These are phyloP conservation scores for Ladona fulva DNA, from an alignment of 1,140 invertebrate species.

Conservation along the genomic window DNA sequence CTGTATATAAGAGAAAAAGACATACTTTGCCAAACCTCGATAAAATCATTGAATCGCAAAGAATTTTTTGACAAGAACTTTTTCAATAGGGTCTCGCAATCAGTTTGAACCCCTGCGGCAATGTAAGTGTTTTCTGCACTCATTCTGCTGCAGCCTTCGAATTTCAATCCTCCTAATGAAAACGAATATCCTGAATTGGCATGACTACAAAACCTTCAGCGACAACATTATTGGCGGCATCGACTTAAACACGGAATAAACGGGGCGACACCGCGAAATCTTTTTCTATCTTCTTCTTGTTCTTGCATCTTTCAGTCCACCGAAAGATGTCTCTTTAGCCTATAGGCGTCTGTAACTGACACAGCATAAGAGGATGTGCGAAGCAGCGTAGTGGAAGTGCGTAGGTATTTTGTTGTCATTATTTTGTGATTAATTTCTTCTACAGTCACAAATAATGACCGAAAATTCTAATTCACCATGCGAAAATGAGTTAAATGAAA, in stretches of 20 bases:
- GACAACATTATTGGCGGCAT: too few relatives aligned
- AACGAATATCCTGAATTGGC: too few relatives aligned
- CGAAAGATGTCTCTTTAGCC: background rate
- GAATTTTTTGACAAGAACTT: background rate
- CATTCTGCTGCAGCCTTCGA: background rate
- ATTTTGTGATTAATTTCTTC: background rate
- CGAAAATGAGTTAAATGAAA: slow-evolving; percentile 36
- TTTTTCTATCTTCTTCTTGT: too few relatives aligned
- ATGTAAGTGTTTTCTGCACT: background rate
- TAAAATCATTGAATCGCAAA: background rate
- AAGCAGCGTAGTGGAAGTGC: background rate
- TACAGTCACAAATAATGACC: background rate
- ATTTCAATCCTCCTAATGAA: too few relatives aligned
- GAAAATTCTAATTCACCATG: background rate
- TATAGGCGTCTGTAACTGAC: background rate
- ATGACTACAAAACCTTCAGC: too few relatives aligned
- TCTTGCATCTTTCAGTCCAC: background rate
- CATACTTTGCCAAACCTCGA: background rate
- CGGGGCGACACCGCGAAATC: too few relatives aligned
- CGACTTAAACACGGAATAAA: too few relatives aligned
- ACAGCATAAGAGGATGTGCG: background rate
- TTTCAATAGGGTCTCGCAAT: background rate
- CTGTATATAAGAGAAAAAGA: background rate
- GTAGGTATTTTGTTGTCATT: background rate
- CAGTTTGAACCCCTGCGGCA: background rate